Evolutionary conservation across 2,113 vertebrate genomes (phyloP).

Genomic region (Canis aureus): DNA sequence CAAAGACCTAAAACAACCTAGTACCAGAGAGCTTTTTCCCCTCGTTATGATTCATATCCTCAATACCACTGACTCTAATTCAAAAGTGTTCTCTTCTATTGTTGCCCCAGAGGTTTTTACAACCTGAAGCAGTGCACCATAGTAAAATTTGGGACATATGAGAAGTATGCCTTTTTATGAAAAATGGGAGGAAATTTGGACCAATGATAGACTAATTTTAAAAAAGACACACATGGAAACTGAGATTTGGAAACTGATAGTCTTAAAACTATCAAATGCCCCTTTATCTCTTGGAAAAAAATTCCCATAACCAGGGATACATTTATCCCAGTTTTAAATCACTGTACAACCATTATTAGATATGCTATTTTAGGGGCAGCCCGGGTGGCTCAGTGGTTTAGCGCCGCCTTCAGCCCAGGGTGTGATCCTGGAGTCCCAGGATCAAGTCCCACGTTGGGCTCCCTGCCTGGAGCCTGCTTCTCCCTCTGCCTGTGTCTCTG

Average conservation of each 20-base stretch:
- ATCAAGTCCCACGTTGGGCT: too few species aligned
- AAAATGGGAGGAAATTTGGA: background rate
- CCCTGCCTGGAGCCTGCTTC: too few species aligned
- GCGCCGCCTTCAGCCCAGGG: too few species aligned
- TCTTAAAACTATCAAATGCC: constrained; percentile 4
- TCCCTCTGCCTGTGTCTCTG: too few species aligned
- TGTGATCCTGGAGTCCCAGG: too few species aligned
- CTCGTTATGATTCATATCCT: background rate
- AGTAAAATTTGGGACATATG: background rate
- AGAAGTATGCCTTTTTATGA: background rate
- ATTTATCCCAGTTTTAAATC: constrained; percentile 29
- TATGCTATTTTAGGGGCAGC: background rate
- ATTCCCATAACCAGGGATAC: background rate
- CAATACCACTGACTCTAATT: background rate
- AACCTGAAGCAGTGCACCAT: background rate
- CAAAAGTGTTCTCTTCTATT: constrained; percentile 21
- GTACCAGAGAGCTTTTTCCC: background rate
- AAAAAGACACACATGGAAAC: constrained; percentile 29
- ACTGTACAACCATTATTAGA: background rate
- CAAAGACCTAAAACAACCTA: constrained; percentile 24
- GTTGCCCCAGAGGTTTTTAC: constrained; percentile 18
- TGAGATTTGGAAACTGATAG: background rate
- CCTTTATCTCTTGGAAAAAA: background rate
- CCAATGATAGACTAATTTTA: background rate
- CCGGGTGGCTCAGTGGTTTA: too few species aligned